Conservation (phyloP, 2,113 vertebrate genomes). For the Strigops habroptila region DNA sequence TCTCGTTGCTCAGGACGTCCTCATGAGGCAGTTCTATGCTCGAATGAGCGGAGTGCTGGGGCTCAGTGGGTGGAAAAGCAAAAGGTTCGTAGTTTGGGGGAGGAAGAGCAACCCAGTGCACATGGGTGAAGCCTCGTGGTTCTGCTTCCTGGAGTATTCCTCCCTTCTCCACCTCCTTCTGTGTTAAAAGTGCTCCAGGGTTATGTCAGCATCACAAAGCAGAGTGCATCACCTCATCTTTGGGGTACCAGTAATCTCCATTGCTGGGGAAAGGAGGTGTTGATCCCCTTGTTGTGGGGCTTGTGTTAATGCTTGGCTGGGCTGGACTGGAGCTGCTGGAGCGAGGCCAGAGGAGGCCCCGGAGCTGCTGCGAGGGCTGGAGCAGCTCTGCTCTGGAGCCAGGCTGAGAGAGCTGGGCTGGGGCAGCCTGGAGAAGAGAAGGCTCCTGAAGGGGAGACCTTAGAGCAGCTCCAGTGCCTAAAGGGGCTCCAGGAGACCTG, state of each 20-base stretch:
- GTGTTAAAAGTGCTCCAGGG: neutral
- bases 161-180: neutral
- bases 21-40: accelerated
- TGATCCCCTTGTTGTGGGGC: neutral
- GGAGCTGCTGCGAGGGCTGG: no score
- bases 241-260: accelerated
- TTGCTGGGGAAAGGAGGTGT: neutral
- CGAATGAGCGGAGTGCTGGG: accelerated
- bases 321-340: neutral
- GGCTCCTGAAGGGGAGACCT: no score
- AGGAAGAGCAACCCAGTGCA: neutral
- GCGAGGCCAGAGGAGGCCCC: neutral
- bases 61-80: neutral
- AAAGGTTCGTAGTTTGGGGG: neutral
- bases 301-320: no score
- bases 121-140: accelerated
- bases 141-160: neutral
- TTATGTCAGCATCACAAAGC: neutral
- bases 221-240: neutral
- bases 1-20: neutral
- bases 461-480: no score
- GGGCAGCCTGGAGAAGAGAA: no score
- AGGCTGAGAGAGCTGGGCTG: neutral
- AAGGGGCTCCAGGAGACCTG: no score
- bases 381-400: neutral